Percentiles rank a stretch among this genome's conserved stretches.
Evolutionary conservation across 1,140 invertebrate genomes (phyloP).

Genomic region (Lucilia cuprina): DNA sequence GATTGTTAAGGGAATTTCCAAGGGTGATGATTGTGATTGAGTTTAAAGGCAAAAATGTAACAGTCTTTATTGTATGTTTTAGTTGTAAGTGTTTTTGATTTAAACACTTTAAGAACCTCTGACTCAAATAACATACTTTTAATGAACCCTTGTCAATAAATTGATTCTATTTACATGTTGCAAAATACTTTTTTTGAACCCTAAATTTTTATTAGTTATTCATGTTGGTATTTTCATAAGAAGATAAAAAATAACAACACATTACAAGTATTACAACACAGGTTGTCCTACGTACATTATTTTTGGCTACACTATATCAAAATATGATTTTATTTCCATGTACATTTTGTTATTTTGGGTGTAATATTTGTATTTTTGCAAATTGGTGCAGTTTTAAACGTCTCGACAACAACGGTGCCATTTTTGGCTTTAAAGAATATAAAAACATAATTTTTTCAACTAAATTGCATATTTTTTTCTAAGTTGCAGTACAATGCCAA

Average conservation of each 20-base stretch:
- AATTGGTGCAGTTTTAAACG: not conserved
- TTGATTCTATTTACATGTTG: not conserved
- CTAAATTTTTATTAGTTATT: not conserved
- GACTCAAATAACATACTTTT: not conserved
- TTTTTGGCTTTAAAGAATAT: not conserved
- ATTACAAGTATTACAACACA: slow-evolving; percentile 21
- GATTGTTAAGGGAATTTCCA: no score
- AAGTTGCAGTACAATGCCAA: not conserved
- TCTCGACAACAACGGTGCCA: not conserved
- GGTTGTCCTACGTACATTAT: not conserved
- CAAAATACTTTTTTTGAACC: not conserved
- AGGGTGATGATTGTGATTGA: no score
- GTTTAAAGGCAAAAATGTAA: no score
- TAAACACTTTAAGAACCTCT: no score
- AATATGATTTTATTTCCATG: not conserved
- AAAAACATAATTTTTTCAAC: not conserved
- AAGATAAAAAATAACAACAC: not conserved
- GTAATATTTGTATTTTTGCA: not conserved
- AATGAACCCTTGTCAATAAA: not conserved
- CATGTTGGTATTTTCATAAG: not conserved
- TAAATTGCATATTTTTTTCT: not conserved
- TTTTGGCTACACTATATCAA: not conserved
- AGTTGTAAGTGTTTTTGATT: no score
- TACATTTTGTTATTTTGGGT: not conserved
- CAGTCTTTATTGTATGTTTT: no score